Evolutionary conservation across 2,797 vertebrate genomes (phyloP).

Genomic region (Pygocentrus nattereri): DNA sequence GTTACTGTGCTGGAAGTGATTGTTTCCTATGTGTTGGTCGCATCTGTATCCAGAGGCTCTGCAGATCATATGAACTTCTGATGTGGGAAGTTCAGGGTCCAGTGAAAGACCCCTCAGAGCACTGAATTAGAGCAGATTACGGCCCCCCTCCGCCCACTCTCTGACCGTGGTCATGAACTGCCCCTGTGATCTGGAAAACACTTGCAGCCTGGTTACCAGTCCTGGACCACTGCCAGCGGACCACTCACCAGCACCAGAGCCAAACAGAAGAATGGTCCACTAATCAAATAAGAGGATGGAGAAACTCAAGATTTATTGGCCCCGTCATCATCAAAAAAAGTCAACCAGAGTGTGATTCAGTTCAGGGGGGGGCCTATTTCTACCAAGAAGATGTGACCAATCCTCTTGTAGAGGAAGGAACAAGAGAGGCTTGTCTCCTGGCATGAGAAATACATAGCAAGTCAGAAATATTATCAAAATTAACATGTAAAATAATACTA

Average conservation of each 20-base stretch:
- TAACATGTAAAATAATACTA: no score
- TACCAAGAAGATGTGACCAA: neutral
- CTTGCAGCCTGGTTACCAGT: slow-evolving; percentile 1
- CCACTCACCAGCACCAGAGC: slow-evolving; percentile 45
- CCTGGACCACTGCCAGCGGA: slow-evolving; percentile 39
- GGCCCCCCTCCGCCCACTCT: slow-evolving; percentile 50
- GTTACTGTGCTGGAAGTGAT: neutral
- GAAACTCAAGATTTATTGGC: neutral
- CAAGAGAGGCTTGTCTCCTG: no score
- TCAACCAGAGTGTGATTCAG: neutral
- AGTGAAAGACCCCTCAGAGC: slow-evolving; percentile 49
- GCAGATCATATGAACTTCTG: slow-evolving; percentile 61
- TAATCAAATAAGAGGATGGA: slow-evolving; percentile 26
- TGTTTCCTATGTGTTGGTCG: neutral
- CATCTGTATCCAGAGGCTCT: neutral
- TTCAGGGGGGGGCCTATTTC: no score
- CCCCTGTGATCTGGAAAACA: slow-evolving; percentile 2
- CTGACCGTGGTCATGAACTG: slow-evolving; percentile 25
- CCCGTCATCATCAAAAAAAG: neutral
- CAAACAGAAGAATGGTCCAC: slow-evolving; percentile 1
- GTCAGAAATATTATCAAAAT: no score
- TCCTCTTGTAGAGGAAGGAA: no score
- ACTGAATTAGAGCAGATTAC: slow-evolving; percentile 62
- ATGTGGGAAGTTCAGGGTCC: slow-evolving; percentile 32
- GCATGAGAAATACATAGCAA: no score